Conservation (phyloP, 2,797 vertebrate species). For the Takifugu ocellatus region DNA sequence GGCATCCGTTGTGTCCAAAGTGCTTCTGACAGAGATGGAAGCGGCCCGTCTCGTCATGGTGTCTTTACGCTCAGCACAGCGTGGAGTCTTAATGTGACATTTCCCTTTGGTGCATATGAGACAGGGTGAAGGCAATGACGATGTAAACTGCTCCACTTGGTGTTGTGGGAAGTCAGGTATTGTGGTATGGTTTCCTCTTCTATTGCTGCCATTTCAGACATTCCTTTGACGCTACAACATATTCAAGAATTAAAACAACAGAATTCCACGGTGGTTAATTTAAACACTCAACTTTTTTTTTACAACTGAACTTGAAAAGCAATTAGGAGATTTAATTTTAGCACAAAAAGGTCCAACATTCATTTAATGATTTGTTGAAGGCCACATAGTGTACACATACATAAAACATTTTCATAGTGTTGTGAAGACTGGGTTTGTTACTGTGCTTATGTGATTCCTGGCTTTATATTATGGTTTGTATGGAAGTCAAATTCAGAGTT, state of each 20-base stretch:
- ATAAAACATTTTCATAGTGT: not conserved
- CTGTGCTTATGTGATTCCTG: not conserved
- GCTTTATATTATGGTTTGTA: not conserved
- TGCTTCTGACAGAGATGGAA: constrained; percentile 71
- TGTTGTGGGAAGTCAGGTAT: no score
- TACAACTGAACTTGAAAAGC: not conserved
- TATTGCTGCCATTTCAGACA: constrained; percentile 21
- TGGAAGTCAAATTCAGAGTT: not conserved
- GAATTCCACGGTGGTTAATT: not conserved
- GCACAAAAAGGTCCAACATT: no score
- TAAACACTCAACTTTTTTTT: no score
- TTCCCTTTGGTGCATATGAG: constrained; percentile 9
- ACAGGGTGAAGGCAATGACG: constrained; percentile 1
- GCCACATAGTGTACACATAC: not conserved
- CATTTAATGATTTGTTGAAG: not conserved
- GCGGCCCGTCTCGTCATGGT: constrained; percentile 68
- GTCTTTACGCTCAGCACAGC: constrained; percentile 46
- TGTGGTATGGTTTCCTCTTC: constrained; percentile 26
- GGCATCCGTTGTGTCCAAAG: constrained; percentile 62
- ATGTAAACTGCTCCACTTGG: no score
- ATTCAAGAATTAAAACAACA: constrained; percentile 7
- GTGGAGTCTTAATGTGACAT: constrained; percentile 12
- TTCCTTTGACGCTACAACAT: constrained; percentile 15
- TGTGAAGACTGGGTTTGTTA: not conserved
- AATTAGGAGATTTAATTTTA: not conserved